Evolutionary conservation across 2,888 invertebrate genomes (phyloP), one percentile per base, ranked within the genome.

Genomic region (Scrobipalpa costella): DNA sequence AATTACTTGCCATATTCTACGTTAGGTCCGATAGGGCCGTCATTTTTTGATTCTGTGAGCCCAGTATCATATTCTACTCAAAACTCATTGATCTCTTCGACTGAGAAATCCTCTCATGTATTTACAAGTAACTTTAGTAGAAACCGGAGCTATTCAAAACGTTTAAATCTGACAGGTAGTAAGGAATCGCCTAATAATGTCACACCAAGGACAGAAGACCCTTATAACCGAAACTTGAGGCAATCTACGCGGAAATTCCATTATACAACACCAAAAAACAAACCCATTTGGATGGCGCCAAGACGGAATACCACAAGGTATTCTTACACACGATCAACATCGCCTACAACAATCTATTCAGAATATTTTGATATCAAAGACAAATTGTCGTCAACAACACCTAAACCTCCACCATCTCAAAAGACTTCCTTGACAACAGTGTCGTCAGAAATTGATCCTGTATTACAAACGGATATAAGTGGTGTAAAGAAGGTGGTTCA

Each of bases 371-470:
- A 81, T 69, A 83, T 88, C 36, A 88, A 82, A 67, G 80, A 87
- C 19, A 88, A 83, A 69, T n/a, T 34, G 19, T 75, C 77, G 57
- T 69, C 75, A 1, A 79, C 83, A 33, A 77, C 80, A 3, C 40
- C 68, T 5, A 76, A 73, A 64, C 78, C 83, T 7, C 75, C 71
- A 40, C 65, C 68, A 44, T 73, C 81, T 0, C 80, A 77, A 17
- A 84, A 76, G 70, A 75, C 85, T 5, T 71, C 77, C 21, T 71
- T 91, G 27, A 91, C 90, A 1, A 92, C 92, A 5, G 81, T 86
- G 21, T 82, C 92, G 33, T 88, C 92, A 40, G 90, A 92, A 65
- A 90, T 92, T 61, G 92, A 92, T 72, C 92, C 92, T 36, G 85
- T 92, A 0, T 72, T 84, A 52, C 88, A 92, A 73, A 85, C 81